These are phyloP conservation scores for Papilio machaon DNA, from an alignment of 1,140 invertebrate species.

Conservation along the genomic window DNA sequence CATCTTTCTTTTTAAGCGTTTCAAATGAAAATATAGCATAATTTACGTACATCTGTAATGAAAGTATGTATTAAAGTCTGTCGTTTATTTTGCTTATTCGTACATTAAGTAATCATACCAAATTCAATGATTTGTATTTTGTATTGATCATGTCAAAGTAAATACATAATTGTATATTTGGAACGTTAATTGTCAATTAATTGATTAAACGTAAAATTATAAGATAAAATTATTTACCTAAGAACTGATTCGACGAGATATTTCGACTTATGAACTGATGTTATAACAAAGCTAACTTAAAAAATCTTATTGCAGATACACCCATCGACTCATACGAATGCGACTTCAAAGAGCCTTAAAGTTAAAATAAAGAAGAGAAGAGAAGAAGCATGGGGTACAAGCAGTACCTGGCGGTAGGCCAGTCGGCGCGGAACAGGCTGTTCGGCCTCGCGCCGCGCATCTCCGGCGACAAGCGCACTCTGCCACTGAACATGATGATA, in stretches of 20 bases:
- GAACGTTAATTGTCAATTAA: too few species aligned
- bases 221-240: too few species aligned
- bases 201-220: too few species aligned
- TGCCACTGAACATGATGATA: constrained; percentile 88
- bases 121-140: too few species aligned
- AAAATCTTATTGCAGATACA: constrained; percentile 11
- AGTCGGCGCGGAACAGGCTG: constrained; percentile 86
- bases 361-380: background rate
- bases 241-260: background rate
- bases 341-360: constrained; percentile 12
- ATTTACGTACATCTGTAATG: too few species aligned
- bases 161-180: too few species aligned
- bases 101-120: too few species aligned
- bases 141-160: too few species aligned
- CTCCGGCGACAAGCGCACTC: constrained; percentile 80
- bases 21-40: too few species aligned
- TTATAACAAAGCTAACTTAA: background rate
- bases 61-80: too few species aligned
- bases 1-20: background rate
- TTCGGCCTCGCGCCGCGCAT: constrained; percentile 83
- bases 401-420: constrained; percentile 88
- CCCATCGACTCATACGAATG: constrained; percentile 37
- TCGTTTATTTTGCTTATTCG: too few species aligned
- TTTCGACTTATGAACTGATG: background rate
- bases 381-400: constrained; percentile 83